These are phyloP conservation scores for Penaeus monodon DNA, from an alignment of 2,888 invertebrate genomes.

Conservation along the genomic window DNA sequence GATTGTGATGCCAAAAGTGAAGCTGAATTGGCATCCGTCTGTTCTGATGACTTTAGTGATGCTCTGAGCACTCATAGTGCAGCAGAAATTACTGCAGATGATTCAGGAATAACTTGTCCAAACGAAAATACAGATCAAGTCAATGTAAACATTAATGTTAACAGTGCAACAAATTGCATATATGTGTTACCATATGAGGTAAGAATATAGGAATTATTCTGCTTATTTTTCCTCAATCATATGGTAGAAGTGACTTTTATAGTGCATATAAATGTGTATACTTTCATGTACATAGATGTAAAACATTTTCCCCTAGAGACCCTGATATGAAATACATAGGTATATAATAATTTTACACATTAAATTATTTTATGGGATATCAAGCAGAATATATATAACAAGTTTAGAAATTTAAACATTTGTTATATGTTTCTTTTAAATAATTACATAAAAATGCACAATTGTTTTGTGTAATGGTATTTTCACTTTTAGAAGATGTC, in stretches of 20 bases:
- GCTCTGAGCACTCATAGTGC: constrained; percentile 25
- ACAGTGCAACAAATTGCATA: constrained; percentile 2
- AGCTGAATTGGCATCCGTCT: constrained; percentile 14
- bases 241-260: neutral
- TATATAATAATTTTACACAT: no score
- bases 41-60: constrained; percentile 33
- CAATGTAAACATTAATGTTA: neutral
- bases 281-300: no score
- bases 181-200: constrained; percentile 16
- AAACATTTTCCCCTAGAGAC: no score
- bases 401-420: no score
- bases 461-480: no score
- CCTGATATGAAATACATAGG: no score
- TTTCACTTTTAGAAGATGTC: no score
- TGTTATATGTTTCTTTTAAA: no score
- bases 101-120: neutral
- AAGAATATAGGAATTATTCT: constrained; percentile 11
- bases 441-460: no score
- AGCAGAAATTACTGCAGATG: neutral
- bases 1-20: constrained; percentile 4
- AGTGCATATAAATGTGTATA: no score
- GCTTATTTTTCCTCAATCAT: neutral
- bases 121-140: neutral
- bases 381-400: no score
- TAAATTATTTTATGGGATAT: no score